These are phyloP conservation scores for Hemicentrotus pulcherrimus DNA, from an alignment of 35 echinoderm and acorn worm genomes.

Conservation along the genomic window DNA sequence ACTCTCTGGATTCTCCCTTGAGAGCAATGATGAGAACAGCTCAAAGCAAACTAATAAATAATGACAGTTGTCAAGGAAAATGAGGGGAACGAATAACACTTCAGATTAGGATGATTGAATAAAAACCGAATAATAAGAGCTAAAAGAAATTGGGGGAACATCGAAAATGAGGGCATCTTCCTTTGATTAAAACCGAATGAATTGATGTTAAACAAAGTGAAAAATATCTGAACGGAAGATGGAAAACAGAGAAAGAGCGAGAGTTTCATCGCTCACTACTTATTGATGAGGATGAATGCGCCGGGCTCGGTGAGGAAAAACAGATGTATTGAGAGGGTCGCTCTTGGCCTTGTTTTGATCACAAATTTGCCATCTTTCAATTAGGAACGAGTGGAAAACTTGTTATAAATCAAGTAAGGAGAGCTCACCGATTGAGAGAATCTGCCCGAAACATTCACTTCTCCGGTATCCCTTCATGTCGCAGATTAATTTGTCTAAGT, in stretches of 20 bases:
- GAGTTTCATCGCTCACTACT: too few species aligned
- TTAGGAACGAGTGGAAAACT: background rate
- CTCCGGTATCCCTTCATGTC: background rate
- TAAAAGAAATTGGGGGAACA: too few species aligned
- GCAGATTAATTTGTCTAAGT: slow-evolving; percentile 5
- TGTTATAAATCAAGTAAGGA: slow-evolving; percentile 19
- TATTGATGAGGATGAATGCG: background rate
- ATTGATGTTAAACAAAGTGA: too few species aligned
- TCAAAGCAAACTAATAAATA: too few species aligned
- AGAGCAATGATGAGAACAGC: too few species aligned
- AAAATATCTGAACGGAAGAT: background rate
- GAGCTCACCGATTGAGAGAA: background rate
- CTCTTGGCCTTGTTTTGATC: background rate
- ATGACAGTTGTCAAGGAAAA: too few species aligned
- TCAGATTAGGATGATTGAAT: too few species aligned
- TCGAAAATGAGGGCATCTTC: too few species aligned
- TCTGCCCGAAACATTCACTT: background rate
- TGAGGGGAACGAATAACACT: too few species aligned
- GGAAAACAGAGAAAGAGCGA: background rate
- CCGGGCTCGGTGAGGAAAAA: background rate
- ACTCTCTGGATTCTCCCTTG: too few species aligned
- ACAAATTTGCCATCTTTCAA: background rate
- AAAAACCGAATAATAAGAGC: too few species aligned
- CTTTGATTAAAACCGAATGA: too few species aligned
- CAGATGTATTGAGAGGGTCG: background rate